Percentiles rank a stretch among this genome's conserved stretches.
Conservation (phyloP, 37 sponge, comb jelly and placozoan genomes). For the Agelas oroides region DNA sequence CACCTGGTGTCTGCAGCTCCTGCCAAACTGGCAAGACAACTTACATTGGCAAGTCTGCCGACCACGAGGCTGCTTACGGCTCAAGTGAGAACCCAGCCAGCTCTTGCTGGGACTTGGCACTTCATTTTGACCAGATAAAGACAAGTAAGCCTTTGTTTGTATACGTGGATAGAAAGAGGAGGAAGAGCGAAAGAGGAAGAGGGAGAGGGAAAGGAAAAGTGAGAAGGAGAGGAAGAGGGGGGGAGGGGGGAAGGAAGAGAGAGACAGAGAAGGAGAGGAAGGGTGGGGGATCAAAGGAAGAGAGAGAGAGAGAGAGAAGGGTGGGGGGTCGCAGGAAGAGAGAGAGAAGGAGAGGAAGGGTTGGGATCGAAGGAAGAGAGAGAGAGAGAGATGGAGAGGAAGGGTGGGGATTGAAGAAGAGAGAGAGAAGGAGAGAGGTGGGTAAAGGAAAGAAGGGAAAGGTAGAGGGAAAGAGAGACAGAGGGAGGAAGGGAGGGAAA, state of each 20-base stretch:
- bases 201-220: constrained; percentile 15
- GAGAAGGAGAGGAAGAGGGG: constrained; percentile 54
- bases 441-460: too few species aligned
- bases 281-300: too few species aligned
- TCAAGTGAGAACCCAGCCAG: constrained; percentile 45
- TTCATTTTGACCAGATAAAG: neutral
- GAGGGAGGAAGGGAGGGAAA: too few species aligned
- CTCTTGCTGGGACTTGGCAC: constrained; percentile 56
- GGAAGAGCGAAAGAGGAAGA: neutral
- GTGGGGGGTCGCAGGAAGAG: neutral
- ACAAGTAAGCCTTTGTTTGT: neutral
- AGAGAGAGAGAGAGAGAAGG: constrained; percentile 51
- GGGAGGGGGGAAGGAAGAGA: neutral
- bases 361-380: constrained; percentile 11
- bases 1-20: neutral
- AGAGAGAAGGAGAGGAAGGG: neutral
- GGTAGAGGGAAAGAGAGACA: too few species aligned
- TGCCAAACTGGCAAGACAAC: neutral
- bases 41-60: neutral
- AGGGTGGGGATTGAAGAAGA: too few species aligned
- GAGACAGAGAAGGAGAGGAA: constrained; percentile 31
- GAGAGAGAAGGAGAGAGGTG: too few species aligned
- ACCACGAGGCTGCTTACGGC: constrained; percentile 28
- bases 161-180: too few species aligned
- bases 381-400: too few species aligned